Percentiles rank a stretch among this genome's conserved stretches.
phyloP scores from a whole-genome alignment of 2,888 invertebrate genomes.

The Aphidius colemani region DNA sequence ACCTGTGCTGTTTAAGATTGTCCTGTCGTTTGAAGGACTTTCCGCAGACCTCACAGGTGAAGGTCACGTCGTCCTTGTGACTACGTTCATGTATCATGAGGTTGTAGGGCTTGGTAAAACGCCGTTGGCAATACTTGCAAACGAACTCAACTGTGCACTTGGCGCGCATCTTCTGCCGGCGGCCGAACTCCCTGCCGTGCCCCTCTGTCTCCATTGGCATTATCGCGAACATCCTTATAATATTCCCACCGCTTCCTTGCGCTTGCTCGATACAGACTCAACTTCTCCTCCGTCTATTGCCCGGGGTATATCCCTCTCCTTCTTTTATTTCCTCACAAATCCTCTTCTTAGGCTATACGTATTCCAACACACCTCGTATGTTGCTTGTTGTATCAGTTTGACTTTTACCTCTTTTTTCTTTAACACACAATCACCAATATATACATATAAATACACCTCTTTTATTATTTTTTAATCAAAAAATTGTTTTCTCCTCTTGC shows the following conservation, averaged over 20 bases:
- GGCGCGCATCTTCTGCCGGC: constrained; percentile 67
- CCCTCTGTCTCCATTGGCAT: constrained; percentile 61
- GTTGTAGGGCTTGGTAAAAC: constrained; percentile 98
- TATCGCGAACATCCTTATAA: constrained; percentile 61
- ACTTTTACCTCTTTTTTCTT: constrained; percentile 12
- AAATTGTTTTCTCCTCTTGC: background rate
- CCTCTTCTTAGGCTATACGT: constrained; percentile 18
- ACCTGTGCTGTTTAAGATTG: constrained; percentile 89
- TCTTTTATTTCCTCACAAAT: constrained; percentile 13
- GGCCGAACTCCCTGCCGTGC: constrained; percentile 63
- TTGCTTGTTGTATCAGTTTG: background rate
- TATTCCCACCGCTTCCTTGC: constrained; percentile 58
- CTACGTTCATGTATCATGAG: constrained; percentile 96
- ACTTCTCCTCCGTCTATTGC: constrained; percentile 35
- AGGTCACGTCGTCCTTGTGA: constrained; percentile 95
- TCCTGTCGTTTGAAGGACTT: constrained; percentile 96
- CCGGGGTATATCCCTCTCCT: constrained; percentile 32
- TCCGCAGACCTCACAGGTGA: constrained; percentile 94
- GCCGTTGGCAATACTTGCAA: constrained; percentile 95
- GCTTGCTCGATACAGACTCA: constrained; percentile 37
- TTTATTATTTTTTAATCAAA: constrained; percentile 1
- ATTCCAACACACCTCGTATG: background rate
- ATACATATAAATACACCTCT: background rate
- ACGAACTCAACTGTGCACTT: constrained; percentile 76
- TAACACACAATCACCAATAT: too few species aligned